These are phyloP conservation scores for Oligia strigilis DNA, from an alignment of 2,888 invertebrate genomes.

Conservation along the genomic window DNA sequence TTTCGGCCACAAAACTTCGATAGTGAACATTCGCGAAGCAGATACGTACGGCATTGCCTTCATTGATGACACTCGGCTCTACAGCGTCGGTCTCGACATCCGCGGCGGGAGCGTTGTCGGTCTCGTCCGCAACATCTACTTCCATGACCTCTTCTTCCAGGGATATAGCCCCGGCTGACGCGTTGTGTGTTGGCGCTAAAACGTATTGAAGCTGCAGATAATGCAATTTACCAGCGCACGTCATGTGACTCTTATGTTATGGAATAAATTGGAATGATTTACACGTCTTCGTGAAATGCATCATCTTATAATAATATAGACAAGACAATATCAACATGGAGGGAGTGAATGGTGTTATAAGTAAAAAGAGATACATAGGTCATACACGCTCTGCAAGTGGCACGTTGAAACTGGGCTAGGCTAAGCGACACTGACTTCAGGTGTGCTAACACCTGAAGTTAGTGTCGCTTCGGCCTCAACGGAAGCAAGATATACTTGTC, in stretches of 20 bases:
- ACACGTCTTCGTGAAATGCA: background rate
- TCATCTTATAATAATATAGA: background rate
- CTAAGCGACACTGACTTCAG: too few species aligned
- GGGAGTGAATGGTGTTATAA: background rate
- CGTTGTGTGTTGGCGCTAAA: conserved; percentile 32
- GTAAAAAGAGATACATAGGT: background rate
- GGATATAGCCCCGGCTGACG: conserved; percentile 55
- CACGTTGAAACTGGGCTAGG: background rate
- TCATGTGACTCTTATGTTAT: background rate
- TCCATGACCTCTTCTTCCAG: conserved; percentile 74
- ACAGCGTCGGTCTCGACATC: conserved; percentile 32
- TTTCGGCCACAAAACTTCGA: background rate
- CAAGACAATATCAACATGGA: background rate
- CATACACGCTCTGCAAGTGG: background rate
- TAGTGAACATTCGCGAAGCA: background rate
- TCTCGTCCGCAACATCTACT: conserved; percentile 63
- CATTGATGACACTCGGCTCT: conserved; percentile 26
- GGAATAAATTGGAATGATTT: background rate
- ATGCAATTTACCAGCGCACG: background rate
- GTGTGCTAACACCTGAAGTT: background rate
- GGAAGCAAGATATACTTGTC: background rate
- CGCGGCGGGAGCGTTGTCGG: conserved; percentile 5
- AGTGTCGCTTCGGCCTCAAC: background rate
- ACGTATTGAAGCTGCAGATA: background rate
- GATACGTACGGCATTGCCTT: conserved; percentile 43